Base-by-base conservation (phyloP, 2,888 invertebrate species). In the Zygaena filipendulae region DNA sequence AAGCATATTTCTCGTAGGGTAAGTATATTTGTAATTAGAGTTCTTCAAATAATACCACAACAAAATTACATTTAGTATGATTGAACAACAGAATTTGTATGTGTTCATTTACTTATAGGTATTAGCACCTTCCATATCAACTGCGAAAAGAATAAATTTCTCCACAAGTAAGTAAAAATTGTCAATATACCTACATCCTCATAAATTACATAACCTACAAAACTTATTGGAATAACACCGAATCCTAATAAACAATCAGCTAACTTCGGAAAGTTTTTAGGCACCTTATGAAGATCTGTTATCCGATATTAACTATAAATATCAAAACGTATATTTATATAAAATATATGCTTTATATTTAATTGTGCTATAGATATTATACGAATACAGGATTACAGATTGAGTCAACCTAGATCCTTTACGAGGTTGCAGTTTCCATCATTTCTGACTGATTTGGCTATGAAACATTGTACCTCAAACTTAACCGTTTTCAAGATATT, bases 131-230 rank as follows among this genome's bases (percentile, higher is more conserved):
- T 56, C 56, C 1, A 30, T 60, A 22, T 40, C 66, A 2, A 39
- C 53, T 2, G 41, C 50, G 5, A 68, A 59, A 37, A 62, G 42
- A 25, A 37, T 52, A 2, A 62, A 62, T 32, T 64, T 74, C 32
- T 71, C 69, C 2, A 69, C 72, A 3, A 61, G 75, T 77, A 56
- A 69, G 72, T 68, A 22, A 12, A 2, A 18, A 11, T 14, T 27
- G 23, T 11, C 13, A 8, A 13, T 14, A 8, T 6, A 6, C 7
- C 4, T 16, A 16, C 7, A 16, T 6, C 3, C 10, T 16, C 13
- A 23, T n/a, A n/a, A 9, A 22, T 28, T 30, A 40, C 27, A 38
- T 47, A 45, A 45, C 38, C 35, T 38, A 30, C 21, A 23, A 21
- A 21, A 21, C 26, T 20, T 6, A 7, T 16, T 16, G 16, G 5